Evolutionary conservation across 2,797 vertebrate species (phyloP).

Genomic region (Pipistrellus pipistrellus): DNA sequence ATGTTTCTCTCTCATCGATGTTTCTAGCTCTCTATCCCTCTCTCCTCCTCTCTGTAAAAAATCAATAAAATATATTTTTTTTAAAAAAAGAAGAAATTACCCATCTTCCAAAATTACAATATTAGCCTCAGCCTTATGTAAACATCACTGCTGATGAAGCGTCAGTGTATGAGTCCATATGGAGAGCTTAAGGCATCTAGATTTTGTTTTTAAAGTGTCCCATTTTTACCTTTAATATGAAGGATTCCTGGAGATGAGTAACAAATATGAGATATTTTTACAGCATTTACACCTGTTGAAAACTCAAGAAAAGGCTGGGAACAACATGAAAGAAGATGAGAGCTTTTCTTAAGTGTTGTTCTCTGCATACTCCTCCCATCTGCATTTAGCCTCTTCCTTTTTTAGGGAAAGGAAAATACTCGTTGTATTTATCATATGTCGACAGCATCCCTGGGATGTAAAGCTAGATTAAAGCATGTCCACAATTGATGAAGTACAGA

Average conservation of each 20-base stretch:
- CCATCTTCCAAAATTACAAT: background rate
- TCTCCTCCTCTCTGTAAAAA: too few species aligned
- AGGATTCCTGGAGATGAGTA: background rate
- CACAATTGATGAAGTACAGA: background rate
- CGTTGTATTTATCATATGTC: background rate
- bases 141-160: background rate
- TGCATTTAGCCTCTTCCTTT: constrained; percentile 37
- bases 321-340: background rate
- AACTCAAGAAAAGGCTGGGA: constrained; percentile 42
- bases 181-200: background rate
- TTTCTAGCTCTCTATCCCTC: too few species aligned
- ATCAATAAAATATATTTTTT: too few species aligned
- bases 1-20: too few species aligned
- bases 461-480: background rate
- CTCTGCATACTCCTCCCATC: background rate
- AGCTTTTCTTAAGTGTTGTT: background rate
- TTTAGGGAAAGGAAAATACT: constrained; percentile 3
- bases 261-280: constrained; percentile 42
- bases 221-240: background rate
- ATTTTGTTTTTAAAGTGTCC: constrained; percentile 31
- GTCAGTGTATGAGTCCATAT: background rate
- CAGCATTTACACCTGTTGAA: background rate
- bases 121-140: background rate
- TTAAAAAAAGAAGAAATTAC: background rate
- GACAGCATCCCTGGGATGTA: constrained; percentile 1